Percentiles rank a stretch among this genome's conserved stretches.
Conservation (phyloP, 2,113 vertebrate species). For the Calidris pugnax region DNA sequence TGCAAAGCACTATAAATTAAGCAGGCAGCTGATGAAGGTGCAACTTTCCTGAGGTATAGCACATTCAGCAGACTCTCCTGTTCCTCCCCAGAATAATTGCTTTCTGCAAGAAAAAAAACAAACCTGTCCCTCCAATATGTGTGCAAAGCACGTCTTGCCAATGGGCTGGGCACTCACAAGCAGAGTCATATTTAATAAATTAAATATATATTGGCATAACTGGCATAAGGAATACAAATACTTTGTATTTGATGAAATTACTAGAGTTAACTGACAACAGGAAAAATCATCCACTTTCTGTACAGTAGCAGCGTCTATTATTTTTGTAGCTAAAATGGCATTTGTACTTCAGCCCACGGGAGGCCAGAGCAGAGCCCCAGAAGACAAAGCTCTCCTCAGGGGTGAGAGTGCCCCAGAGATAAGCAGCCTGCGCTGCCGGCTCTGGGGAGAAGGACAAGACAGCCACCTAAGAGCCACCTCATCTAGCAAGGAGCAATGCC, state of each 20-base stretch:
- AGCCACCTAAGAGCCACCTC: not conserved
- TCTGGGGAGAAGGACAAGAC: not conserved
- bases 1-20: conserved; percentile 67
- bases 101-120: conserved; percentile 32
- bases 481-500: not conserved
- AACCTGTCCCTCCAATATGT: not conserved
- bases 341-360: not conserved
- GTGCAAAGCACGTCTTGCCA: conserved; percentile 24
- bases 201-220: conserved; percentile 5
- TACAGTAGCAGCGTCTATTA: not conserved
- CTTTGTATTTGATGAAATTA: conserved; percentile 53
- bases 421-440: not conserved
- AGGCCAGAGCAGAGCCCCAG: not conserved
- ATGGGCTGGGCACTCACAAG: conserved; percentile 2
- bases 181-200: conserved; percentile 20
- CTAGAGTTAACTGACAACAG: conserved; percentile 5
- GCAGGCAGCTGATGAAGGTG: conserved; percentile 58
- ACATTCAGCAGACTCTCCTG: conserved; percentile 35
- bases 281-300: not conserved
- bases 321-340: not conserved
- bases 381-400: not conserved
- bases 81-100: conserved; percentile 17
- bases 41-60: conserved; percentile 49
- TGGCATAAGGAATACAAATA: conserved; percentile 56
- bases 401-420: not conserved